These are phyloP conservation scores for Tachina grossa DNA, from an alignment of 2,888 invertebrate species.

Conservation along the genomic window DNA sequence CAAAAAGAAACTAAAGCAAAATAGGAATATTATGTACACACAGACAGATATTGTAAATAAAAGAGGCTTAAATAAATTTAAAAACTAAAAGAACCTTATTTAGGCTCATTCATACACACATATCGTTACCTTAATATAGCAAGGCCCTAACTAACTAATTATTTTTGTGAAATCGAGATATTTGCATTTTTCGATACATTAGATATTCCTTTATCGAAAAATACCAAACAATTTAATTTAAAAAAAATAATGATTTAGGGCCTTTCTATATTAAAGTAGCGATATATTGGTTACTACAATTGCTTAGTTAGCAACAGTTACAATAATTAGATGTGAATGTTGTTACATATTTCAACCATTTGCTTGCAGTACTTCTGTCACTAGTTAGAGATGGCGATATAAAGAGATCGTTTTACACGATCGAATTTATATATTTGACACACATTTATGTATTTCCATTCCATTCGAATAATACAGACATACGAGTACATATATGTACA, in stretches of 20 bases:
- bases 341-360: slow-evolving; percentile 13
- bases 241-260: too few species aligned
- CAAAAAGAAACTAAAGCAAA: slow-evolving; percentile 11
- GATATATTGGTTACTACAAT: slow-evolving; percentile 8
- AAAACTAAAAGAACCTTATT: slow-evolving; percentile 28
- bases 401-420: slow-evolving; percentile 73
- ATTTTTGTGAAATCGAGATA: too few species aligned
- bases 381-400: slow-evolving; percentile 47
- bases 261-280: too few species aligned
- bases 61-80: slow-evolving; percentile 51
- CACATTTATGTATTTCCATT: slow-evolving; percentile 51
- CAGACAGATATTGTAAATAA: slow-evolving; percentile 33
- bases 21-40: background rate
- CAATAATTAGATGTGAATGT: slow-evolving; percentile 17
- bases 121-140: too few species aligned
- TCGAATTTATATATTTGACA: slow-evolving; percentile 71
- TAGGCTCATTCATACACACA: slow-evolving; percentile 1
- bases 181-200: too few species aligned
- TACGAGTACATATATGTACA: background rate
- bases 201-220: too few species aligned
- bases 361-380: slow-evolving; percentile 22
- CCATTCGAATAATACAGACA: slow-evolving; percentile 33
- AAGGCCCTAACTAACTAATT: too few species aligned
- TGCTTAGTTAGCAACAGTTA: slow-evolving; percentile 12
- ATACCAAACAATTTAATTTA: too few species aligned